A percentile compares a stretch with the other conserved stretches of the same genome.
Evolutionary conservation across 2,113 vertebrate genomes (phyloP).

Genomic region (Hepsetus odoe): DNA sequence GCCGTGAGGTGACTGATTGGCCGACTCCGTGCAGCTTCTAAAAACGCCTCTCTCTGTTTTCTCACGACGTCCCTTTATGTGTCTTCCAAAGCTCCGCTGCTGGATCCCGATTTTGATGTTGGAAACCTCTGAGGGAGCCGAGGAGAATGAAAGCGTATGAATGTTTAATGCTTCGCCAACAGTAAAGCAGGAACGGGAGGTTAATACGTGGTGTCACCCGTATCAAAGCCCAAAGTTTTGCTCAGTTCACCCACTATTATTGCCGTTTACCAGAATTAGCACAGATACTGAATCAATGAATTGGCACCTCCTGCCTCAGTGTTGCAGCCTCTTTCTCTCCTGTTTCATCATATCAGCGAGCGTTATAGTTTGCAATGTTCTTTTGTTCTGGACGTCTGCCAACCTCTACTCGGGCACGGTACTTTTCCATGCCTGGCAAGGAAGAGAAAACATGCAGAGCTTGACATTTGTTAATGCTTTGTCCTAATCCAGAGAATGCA

Average conservation of each 20-base stretch:
- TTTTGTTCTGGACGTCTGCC: conserved; percentile 53
- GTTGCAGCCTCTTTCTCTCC: conserved; percentile 47
- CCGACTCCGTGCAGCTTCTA: conserved; percentile 34
- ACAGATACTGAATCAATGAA: conserved; percentile 59
- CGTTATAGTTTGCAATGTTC: conserved; percentile 50
- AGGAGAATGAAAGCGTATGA: conserved; percentile 49
- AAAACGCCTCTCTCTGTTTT: conserved; percentile 37
- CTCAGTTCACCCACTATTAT: conserved; percentile 28
- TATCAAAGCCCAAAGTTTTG: conserved; percentile 40
- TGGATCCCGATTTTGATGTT: conserved; percentile 34
- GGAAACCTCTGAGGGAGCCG: conserved; percentile 38
- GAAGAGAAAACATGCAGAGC: conserved; percentile 16
- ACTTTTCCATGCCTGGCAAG: conserved; percentile 7
- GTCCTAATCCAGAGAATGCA: conserved; percentile 34
- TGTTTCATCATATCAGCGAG: conserved; percentile 55
- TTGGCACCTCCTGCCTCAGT: conserved; percentile 47
- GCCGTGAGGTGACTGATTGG: conserved; percentile 19
- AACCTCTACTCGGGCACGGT: conserved; percentile 43
- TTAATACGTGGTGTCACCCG: conserved; percentile 49
- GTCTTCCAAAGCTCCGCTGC: conserved; percentile 27
- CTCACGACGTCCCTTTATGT: conserved; percentile 26
- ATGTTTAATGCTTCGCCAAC: conserved; percentile 54
- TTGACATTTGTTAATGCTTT: conserved; percentile 30
- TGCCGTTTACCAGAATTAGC: conserved; percentile 52
- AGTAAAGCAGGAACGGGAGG: conserved; percentile 48